These are phyloP conservation scores for Meloidogyne exigua DNA, from an alignment of 1,140 invertebrate genomes.

Conservation along the genomic window DNA sequence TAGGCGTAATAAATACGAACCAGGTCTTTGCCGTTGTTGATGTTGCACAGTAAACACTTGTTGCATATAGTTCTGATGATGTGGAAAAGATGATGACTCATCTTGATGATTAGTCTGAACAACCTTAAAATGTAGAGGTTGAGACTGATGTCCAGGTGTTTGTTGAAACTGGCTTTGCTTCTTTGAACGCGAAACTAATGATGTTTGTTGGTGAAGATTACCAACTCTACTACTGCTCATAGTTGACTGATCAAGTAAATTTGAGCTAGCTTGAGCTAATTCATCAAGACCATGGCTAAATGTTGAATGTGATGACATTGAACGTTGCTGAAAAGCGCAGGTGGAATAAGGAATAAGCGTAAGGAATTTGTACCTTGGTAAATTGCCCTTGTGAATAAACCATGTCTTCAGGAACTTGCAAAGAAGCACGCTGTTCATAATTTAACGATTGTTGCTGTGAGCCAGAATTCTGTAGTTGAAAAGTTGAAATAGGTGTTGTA, in stretches of 20 bases:
- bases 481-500: not conserved
- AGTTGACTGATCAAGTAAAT: slow-evolving; percentile 8
- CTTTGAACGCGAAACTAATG: not conserved
- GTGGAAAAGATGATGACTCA: not conserved
- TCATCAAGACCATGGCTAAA: not conserved
- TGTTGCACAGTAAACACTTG: slow-evolving; percentile 29
- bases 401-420: not conserved
- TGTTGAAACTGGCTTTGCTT: not conserved
- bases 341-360: not conserved
- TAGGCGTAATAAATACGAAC: not conserved
- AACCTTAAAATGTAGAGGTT: slow-evolving; percentile 23
- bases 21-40: not conserved
- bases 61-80: slow-evolving; percentile 8
- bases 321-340: not conserved
- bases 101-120: slow-evolving; percentile 18
- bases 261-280: slow-evolving; percentile 14
- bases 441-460: not conserved
- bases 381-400: not conserved
- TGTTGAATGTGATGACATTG: not conserved
- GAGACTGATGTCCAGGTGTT: not conserved
- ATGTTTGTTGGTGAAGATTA: not conserved
- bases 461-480: not conserved
- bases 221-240: not conserved
- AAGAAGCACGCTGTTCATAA: not conserved
- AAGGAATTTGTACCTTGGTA: not conserved